Evolutionary conservation across 2,888 invertebrate genomes (phyloP).

Genomic region (Melanophora roralis): DNA sequence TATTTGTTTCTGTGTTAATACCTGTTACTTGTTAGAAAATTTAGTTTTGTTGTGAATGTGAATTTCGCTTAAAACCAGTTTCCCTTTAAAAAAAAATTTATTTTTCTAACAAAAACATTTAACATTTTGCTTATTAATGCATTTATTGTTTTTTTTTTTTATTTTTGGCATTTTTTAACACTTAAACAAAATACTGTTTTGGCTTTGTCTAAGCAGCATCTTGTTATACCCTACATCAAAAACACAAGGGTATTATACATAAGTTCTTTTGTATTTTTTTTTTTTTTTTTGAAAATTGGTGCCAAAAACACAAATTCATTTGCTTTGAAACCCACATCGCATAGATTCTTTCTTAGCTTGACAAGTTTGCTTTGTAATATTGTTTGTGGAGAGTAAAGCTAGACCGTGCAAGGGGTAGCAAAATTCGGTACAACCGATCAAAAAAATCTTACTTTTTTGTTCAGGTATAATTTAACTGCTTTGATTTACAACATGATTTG

Average conservation of each 20-base stretch:
- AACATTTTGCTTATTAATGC: constrained; percentile 27
- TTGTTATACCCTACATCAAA: not conserved
- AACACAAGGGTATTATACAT: not conserved
- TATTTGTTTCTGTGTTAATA: not conserved
- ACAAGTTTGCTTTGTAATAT: too few relatives aligned
- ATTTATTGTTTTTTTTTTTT: not conserved
- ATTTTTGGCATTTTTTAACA: not conserved
- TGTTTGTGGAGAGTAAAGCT: too few relatives aligned
- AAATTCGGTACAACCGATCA: too few relatives aligned
- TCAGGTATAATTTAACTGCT: constrained; percentile 36
- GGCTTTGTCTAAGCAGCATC: too few relatives aligned
- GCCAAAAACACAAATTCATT: too few relatives aligned
- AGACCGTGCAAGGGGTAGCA: too few relatives aligned
- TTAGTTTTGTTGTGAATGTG: constrained; percentile 28
- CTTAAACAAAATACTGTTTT: too few relatives aligned
- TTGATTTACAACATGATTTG: constrained; percentile 53
- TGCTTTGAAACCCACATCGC: too few relatives aligned
- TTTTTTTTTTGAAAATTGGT: too few relatives aligned
- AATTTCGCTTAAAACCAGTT: constrained; percentile 53
- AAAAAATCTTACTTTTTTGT: too few relatives aligned
- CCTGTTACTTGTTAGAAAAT: constrained; percentile 35
- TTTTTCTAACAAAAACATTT: constrained; percentile 29
- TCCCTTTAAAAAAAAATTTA: constrained; percentile 45
- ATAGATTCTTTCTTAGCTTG: too few relatives aligned
- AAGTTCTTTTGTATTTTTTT: constrained; percentile 23